Evolutionary conservation across 92 coral and sea anemone species (phyloP), one percentile per base, ranked within the genome.

Genomic region (Paramuricea clavata): DNA sequence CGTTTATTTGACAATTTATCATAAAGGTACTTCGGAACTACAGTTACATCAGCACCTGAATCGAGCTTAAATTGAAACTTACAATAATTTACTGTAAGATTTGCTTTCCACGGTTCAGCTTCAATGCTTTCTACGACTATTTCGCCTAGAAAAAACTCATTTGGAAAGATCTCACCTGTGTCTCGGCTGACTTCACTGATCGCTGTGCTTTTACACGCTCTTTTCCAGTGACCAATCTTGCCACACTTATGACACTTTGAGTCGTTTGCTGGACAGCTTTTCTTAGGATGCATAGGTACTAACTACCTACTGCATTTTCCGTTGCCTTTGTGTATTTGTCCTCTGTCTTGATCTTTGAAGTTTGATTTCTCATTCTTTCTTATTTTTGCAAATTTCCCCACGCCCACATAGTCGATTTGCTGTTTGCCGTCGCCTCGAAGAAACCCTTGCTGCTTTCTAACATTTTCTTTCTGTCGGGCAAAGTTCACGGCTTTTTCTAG

Each of bases 191-290:
- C 72, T 57, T 73, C 69, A 36, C 82, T 68, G 28, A 27, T 32
- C 2, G 52, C 2, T 39, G 74, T 61, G 28, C 54, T 36, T 50
- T 34, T 86, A 49, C 49, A 59, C 59, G 83, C 75, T 21, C 57
- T 86, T 76, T 70, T 49, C 78, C 67, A 78, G 61, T 86, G 83
- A 13, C 75, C 74, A 57, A 62, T 78, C 41, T 86, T 67, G 47
- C 49, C 69, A 34, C 89, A 86, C 39, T 28, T 83, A 36, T 83
- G 47, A 41, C 87, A 78, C 60, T 69, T 83, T n/a, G 81, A 70
- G n/a, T 15, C 64, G 3, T 33, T n/a, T 64, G 87, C 81, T 6
- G 87, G 87, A 31, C 81, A 70, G 36, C 15, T 49, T 26, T 83
- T 68, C 80, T 69, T 44, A 15, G 81, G 67, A 78, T 83, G 87